These are phyloP conservation scores for Pomatorhinus ruficollis DNA, from an alignment of 2,113 vertebrate species.

Conservation along the genomic window DNA sequence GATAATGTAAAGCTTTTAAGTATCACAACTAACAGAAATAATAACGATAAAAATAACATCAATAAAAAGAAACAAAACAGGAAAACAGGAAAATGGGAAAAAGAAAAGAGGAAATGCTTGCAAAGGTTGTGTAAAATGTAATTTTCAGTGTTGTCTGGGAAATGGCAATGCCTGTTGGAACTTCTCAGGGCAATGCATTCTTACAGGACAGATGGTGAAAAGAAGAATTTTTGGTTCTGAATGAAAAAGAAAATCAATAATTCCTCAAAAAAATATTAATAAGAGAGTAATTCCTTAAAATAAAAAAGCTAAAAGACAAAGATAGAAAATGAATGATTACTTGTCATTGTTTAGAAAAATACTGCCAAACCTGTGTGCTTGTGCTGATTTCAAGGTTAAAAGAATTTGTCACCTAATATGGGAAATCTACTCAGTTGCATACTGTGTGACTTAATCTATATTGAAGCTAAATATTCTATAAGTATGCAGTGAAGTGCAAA, in stretches of 20 bases:
- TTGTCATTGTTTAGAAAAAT: conserved; percentile 61
- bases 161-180: background rate
- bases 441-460: conserved; percentile 74
- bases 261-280: conserved; percentile 11
- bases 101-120: background rate
- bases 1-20: background rate
- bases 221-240: background rate
- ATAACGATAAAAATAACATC: background rate
- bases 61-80: background rate
- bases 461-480: conserved; percentile 81
- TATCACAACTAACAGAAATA: background rate
- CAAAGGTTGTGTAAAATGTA: background rate
- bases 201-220: background rate
- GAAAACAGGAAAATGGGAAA: background rate
- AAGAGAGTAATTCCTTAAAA: conserved; percentile 38
- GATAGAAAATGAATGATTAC: conserved; percentile 56
- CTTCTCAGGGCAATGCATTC: background rate
- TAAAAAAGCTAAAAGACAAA: conserved; percentile 22
- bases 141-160: background rate
- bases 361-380: conserved; percentile 46
- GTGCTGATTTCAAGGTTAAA: conserved; percentile 72
- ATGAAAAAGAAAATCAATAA: background rate
- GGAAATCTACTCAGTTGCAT: conserved; percentile 58
- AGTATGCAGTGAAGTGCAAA: conserved; percentile 79
- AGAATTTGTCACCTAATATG: conserved; percentile 59